These are phyloP conservation scores for Elachura formosa DNA, from an alignment of 2,113 vertebrate genomes.

Conservation along the genomic window DNA sequence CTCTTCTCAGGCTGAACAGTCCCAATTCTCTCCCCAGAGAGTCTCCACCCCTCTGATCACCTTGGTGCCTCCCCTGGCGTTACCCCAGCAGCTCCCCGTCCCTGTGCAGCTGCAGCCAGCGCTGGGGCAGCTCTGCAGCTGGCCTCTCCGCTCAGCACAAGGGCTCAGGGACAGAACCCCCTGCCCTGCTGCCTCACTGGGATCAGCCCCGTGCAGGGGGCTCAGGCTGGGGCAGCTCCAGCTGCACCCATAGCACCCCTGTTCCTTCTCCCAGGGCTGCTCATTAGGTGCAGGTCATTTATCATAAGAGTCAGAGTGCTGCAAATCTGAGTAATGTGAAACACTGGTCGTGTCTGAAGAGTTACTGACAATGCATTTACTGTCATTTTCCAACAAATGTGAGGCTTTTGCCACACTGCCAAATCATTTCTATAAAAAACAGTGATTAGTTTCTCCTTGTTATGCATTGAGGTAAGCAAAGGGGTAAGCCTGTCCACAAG, in stretches of 20 bases:
- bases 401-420: not conserved
- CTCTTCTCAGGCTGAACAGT: not conserved
- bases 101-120: not conserved
- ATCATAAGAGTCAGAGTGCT: not conserved
- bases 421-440: no score
- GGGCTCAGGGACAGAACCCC: not conserved
- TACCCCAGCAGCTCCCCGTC: not conserved
- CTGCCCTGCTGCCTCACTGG: not conserved
- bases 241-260: not conserved
- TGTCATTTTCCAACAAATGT: not conserved
- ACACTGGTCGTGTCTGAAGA: not conserved
- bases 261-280: not conserved
- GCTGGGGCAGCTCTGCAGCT: not conserved
- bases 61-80: fast-evolving
- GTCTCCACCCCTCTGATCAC: not conserved
- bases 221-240: not conserved
- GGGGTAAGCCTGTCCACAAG: not conserved
- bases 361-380: not conserved
- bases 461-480: not conserved
- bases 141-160: not conserved
- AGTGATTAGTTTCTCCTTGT: not conserved
- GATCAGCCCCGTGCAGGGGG: not conserved
- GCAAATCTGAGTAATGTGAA: not conserved
- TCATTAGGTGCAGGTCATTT: not conserved
- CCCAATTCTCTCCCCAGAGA: no score